phyloP scores from a whole-genome alignment of 2,113 vertebrate genomes.

The Phrynocephalus versicolor region DNA sequence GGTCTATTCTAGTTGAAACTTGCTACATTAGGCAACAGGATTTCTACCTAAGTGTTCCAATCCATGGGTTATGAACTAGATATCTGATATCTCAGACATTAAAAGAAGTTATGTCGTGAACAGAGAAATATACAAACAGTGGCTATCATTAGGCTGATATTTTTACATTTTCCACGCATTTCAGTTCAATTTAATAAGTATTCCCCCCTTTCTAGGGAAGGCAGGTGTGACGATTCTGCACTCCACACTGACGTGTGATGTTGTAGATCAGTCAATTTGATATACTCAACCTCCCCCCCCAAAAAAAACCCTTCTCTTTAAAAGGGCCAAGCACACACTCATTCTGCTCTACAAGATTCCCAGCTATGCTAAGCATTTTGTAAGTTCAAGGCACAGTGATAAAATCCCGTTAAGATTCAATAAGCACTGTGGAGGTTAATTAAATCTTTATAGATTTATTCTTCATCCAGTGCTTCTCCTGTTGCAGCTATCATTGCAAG shows the following conservation, averaged over 20 bases:
- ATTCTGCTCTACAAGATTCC: slow-evolving; percentile 34
- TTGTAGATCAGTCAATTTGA: slow-evolving; percentile 36
- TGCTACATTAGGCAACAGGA: too few relatives aligned
- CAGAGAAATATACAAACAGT: too few relatives aligned
- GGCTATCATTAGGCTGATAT: neutral
- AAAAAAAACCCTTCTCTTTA: neutral
- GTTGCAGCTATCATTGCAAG: slow-evolving; percentile 55
- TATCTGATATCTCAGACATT: too few relatives aligned
- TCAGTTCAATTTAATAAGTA: neutral
- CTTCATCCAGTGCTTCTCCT: slow-evolving; percentile 58
- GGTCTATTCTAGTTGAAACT: too few relatives aligned
- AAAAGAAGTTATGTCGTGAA: too few relatives aligned
- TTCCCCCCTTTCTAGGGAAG: neutral
- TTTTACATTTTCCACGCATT: neutral
- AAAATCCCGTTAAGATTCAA: slow-evolving; percentile 63
- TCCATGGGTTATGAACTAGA: neutral
- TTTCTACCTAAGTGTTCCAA: too few relatives aligned
- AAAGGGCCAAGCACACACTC: neutral
- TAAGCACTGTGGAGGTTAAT: slow-evolving; percentile 71
- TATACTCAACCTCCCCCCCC: too few relatives aligned
- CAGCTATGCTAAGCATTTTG: slow-evolving; percentile 58
- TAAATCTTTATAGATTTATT: slow-evolving; percentile 77
- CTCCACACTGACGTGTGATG: slow-evolving; percentile 16
- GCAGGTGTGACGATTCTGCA: neutral
- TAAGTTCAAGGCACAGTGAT: slow-evolving; percentile 67